Evolutionary conservation across 1,140 invertebrate species (phyloP).

Genomic region (Camponotus vicinus): DNA sequence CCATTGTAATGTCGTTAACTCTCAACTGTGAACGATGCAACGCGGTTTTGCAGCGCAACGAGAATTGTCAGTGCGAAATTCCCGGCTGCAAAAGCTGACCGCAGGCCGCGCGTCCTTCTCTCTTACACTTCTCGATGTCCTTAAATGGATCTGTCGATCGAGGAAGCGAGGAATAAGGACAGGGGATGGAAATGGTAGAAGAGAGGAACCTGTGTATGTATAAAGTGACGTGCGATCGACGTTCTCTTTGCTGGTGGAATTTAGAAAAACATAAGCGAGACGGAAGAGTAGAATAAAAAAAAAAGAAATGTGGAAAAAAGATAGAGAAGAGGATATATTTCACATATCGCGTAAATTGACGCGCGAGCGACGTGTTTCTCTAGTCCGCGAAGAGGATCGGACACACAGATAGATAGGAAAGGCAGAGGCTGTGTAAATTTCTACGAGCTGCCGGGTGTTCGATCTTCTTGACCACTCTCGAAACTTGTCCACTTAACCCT

Average conservation of each 20-base stretch:
- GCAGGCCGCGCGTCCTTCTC: background rate
- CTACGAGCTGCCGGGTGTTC: constrained; percentile 18
- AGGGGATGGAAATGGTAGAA: constrained; percentile 1
- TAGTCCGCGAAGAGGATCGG: constrained; percentile 25
- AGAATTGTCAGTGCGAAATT: constrained; percentile 38
- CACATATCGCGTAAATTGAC: constrained; percentile 40
- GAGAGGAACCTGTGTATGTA: background rate
- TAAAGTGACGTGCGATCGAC: constrained; percentile 37
- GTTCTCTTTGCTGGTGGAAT: constrained; percentile 36
- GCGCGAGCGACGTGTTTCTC: constrained; percentile 45
- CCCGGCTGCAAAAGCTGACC: constrained; percentile 11
- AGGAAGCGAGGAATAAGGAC: background rate
- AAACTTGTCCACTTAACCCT: constrained; percentile 44
- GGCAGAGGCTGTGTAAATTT: constrained; percentile 22
- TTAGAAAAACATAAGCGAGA: constrained; percentile 51
- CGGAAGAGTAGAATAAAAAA: background rate
- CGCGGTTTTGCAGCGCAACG: constrained; percentile 34
- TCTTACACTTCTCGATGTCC: constrained; percentile 3
- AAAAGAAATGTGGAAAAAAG: background rate
- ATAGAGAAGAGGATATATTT: background rate
- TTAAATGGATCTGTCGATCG: constrained; percentile 34
- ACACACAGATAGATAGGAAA: constrained; percentile 10
- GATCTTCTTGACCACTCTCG: constrained; percentile 28
- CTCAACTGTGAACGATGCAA: constrained; percentile 6
- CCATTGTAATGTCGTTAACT: constrained; percentile 28